Evolutionary conservation across 2,888 invertebrate species (phyloP), one percentile per base, ranked within the genome.

Genomic region (Carterocephalus palaemon): DNA sequence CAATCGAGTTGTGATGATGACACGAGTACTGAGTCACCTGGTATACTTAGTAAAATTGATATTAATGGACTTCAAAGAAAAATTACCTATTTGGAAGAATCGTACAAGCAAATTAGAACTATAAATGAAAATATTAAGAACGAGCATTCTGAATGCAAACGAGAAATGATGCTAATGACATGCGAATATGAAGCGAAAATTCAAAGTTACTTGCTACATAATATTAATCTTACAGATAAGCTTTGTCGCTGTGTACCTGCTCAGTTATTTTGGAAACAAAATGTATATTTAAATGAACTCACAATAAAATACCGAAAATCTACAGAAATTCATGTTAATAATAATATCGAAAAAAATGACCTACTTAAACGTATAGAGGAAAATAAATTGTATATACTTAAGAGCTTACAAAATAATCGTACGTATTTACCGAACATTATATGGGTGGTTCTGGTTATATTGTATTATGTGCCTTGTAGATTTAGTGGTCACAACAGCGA

Each of bases 71-170:
- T 85, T 40, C 73, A 83, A 66, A 76, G 81, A 56, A 86, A 88
- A 63, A 75, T 85, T 55, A 59, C 56, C 10, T 86, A 78, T 62
- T 63, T 87, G 51, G 81, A 85, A 61, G 79, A 84, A 29, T 70
- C 73, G 1, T 84, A 84, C 40, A 84, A 71, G 62, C 67, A 75
- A 46, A 71, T 79, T 22, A 79, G 86, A 70, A 81, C 88, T 2
- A 63, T 80, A 23, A 88, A 89, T 57, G 78, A 89, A 48, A 86
- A 89, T 51, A 73, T 88, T 17, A 86, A 83, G 57, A 85, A 85
- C 64, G 83, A 89, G 69, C 70, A 84, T 56, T 59, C 84, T 56
- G 74, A 85, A 63, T 70, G 62, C 49, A 85, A 87, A 65, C 70
- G 87, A 48, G 82, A 87, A 38, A 60, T 79, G 19, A 72, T 89